Evolutionary conservation across 2,797 vertebrate species (phyloP).

Genomic region (Mus spretus): DNA sequence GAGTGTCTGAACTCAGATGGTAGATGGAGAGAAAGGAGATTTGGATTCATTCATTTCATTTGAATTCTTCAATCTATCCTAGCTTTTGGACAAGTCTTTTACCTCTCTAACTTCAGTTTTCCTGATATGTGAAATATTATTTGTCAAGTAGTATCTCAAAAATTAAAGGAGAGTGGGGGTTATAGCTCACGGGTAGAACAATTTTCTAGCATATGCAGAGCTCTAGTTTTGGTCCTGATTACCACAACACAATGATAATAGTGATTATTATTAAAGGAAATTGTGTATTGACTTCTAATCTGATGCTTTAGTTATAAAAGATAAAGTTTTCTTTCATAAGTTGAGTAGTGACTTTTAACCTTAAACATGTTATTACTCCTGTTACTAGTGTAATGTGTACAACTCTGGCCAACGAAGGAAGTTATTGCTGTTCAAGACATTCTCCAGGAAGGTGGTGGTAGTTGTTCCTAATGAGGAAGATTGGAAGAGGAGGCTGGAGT

Average conservation of each 20-base stretch:
- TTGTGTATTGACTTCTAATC: neutral
- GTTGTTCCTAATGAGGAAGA: conserved; percentile 92
- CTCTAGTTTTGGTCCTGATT: neutral
- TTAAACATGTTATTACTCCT: neutral
- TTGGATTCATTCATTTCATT: neutral
- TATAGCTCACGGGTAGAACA: neutral
- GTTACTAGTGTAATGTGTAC: conserved; percentile 93
- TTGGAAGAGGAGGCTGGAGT: conserved; percentile 92
- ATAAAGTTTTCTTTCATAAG: neutral
- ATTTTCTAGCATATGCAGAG: neutral
- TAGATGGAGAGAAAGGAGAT: neutral
- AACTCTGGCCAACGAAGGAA: conserved; percentile 94
- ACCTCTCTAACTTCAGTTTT: conserved; percentile 29
- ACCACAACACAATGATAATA: neutral
- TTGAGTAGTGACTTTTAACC: neutral
- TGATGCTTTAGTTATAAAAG: neutral
- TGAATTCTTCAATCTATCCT: neutral
- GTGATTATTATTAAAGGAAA: neutral
- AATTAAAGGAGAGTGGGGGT: neutral
- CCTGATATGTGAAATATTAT: neutral
- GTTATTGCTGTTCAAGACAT: conserved; percentile 92
- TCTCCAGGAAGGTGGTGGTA: conserved; percentile 91
- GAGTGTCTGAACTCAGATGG: neutral
- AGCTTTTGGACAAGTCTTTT: neutral
- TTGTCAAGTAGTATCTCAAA: neutral